Conservation (phyloP, 1,140 invertebrate species). For the Radopholus similis region DNA sequence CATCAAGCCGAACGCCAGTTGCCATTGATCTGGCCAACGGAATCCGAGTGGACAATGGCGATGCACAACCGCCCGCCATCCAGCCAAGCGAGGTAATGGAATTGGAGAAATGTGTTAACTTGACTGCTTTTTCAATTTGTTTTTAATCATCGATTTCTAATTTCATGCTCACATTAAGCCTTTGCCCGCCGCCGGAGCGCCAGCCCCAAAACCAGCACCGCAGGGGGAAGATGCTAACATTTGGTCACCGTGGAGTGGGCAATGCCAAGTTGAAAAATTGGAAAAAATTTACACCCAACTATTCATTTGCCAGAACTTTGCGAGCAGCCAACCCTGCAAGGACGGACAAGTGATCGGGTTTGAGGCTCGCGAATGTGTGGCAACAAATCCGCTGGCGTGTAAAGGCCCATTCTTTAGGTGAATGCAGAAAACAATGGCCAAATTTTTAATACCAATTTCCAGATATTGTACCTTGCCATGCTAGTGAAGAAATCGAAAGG, state of each 20-base stretch:
- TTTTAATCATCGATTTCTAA: not conserved
- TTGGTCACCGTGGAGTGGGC: conserved; percentile 55
- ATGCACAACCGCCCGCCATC: conserved; percentile 46
- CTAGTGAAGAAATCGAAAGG: not conserved
- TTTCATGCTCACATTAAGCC: not conserved
- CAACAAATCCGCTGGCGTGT: conserved; percentile 52
- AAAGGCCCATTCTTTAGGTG: conserved; percentile 58
- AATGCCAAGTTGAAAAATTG: conserved; percentile 38
- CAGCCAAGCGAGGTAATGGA: conserved; percentile 38
- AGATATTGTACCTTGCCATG: conserved; percentile 33
- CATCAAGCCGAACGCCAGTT: not conserved
- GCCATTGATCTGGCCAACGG: not conserved
- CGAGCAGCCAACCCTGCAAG: conserved; percentile 54
- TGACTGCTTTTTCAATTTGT: not conserved
- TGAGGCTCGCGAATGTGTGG: conserved; percentile 58
- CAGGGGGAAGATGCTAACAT: conserved; percentile 24
- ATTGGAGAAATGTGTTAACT: not conserved
- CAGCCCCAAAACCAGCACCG: not conserved
- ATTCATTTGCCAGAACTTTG: conserved; percentile 52
- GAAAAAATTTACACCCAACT: conserved; percentile 19
- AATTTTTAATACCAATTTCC: conserved; percentile 26
- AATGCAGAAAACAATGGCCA: too few relatives aligned
- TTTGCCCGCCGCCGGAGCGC: conserved; percentile 39
- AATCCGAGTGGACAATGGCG: not conserved
- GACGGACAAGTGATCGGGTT: conserved; percentile 56